Evolutionary conservation across 2,113 vertebrate genomes (phyloP), one percentile per base, ranked within the genome.

Genomic region (Athene cunicularia): DNA sequence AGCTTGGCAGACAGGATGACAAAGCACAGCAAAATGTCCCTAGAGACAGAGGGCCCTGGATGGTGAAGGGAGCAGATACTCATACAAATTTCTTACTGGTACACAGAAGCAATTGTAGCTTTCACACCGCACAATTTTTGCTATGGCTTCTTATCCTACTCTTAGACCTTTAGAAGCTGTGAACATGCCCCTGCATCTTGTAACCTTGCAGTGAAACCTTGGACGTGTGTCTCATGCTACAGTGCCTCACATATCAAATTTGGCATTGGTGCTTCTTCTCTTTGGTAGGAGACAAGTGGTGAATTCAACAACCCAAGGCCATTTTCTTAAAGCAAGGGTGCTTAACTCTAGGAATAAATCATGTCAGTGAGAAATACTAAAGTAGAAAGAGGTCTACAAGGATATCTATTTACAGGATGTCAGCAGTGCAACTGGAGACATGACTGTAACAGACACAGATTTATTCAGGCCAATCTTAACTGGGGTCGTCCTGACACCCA

Each of bases 1-100:
- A 70, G 10, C 2, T 33, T 4, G 7, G 15, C 35, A 58, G 35
- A 27, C 43, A 68, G 56, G 26, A 53, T 3, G 16, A 26, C 8
- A 41, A 30, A 63, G 32, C 12, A 49, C 30, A 21, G 7, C 4
- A 1, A 13, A 33, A 14, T 12, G 16, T 15, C 58, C 50, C 14
- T 4, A 27, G 28, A 72, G 32, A 35, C 32, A 58, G 28, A 74
- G 39, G 13, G 26, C 12, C 22, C 23, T 24, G 43, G 26, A 10
- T 5, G 0, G 1, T 52, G 60, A 7, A 70, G 41, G 30, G 41
- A 33, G 24, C 39, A 80, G 50, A 66, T 14, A 33, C 28, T 59
- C 41, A 17, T 6, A 17, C 18, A 27, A 16, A 45, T 53, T 56
- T 56, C 72, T 53, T 20, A 45, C 16, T 0, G 0, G 4, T 19